Base-by-base conservation (phyloP, 2,113 vertebrate genomes). In the Atlantisia rogersi region DNA sequence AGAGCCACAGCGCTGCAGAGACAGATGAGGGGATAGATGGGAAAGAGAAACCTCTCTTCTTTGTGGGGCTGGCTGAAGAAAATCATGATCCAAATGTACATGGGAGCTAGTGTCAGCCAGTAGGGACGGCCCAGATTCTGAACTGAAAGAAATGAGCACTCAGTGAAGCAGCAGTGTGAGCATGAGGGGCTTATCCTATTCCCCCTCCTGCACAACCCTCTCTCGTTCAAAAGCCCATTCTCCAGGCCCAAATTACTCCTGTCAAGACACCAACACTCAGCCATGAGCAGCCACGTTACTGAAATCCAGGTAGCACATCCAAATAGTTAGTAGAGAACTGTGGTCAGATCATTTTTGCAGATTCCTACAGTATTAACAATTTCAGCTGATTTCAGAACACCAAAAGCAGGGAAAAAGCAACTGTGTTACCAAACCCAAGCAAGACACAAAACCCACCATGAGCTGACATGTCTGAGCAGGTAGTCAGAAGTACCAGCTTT, bases 11-110 rank as follows among this genome's bases (percentile, higher is more conserved):
- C 99, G 5, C 98, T 98, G 2, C 98, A 99, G 81, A 99, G 99
- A 68, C 99, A 99, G 97, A 99, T 99, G 56, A 99, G 99, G 44
- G 99, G 99, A 60, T 99, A 99, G 58, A 99, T 98, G 62, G 99
- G 99, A 91, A 99, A 99, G 52, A 99, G 98, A 94, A 99, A 99
- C 11, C 99, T 98, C 77, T 99, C 99, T 59, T 99, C 99, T 97
- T 99, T 99, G 96, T 99, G 99, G 88, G 99, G 98, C 92, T 99
- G 98, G 84, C 98, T 98, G 98, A 99, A 99, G 98, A 99, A 99
- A 97, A 99, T 98, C 94, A 99, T 86, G 97, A 99, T 99, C 99
- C 99, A 99, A 95, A 99, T 96, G 97, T 99, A 99, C 99, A 99
- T 99, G 84, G 99, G 99, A 87, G 99, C 99, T 77, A 99, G 98